These are phyloP conservation scores for Nemopilema nomurai DNA, from an alignment of 30 jellyfish, hydroid and myxozoan species.

Conservation along the genomic window DNA sequence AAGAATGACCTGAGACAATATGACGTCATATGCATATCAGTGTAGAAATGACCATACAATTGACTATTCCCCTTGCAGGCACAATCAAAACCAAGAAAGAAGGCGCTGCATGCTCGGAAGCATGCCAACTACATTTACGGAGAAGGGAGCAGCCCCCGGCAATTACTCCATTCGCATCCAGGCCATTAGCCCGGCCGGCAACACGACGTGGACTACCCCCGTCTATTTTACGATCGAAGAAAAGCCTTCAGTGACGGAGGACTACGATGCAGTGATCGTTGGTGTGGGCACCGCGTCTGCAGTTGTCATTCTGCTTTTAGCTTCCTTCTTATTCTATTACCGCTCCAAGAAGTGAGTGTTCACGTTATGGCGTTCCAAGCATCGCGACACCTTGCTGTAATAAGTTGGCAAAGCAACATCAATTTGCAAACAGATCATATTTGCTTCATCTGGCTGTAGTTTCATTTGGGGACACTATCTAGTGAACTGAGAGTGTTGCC, in stretches of 20 bases:
- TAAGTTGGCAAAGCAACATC: too few species aligned
- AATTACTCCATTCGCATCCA: conserved; percentile 68
- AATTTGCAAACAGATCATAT: too few species aligned
- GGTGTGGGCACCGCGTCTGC: conserved; percentile 82
- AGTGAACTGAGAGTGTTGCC: too few species aligned
- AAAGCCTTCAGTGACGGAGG: conserved; percentile 1
- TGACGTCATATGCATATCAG: too few species aligned
- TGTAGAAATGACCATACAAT: too few species aligned
- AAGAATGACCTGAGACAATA: too few species aligned
- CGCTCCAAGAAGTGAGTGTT: conserved; percentile 60
- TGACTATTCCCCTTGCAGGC: conserved; percentile 29
- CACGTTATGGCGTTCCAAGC: background rate
- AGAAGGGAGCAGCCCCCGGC: conserved; percentile 82
- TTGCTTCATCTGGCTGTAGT: too few species aligned
- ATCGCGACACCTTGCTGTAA: background rate
- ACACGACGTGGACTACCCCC: conserved; percentile 78
- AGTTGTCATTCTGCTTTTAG: conserved; percentile 54
- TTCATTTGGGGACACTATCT: too few species aligned
- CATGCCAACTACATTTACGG: conserved; percentile 61
- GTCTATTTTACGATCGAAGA: conserved; percentile 54
- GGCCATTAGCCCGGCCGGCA: conserved; percentile 92
- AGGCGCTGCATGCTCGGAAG: conserved; percentile 70
- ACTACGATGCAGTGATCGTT: conserved; percentile 32
- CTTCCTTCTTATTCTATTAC: conserved; percentile 63
- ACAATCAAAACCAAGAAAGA: conserved; percentile 50